phyloP scores from a whole-genome alignment of 2,888 invertebrate species.

The Plagiodera versicolora region DNA sequence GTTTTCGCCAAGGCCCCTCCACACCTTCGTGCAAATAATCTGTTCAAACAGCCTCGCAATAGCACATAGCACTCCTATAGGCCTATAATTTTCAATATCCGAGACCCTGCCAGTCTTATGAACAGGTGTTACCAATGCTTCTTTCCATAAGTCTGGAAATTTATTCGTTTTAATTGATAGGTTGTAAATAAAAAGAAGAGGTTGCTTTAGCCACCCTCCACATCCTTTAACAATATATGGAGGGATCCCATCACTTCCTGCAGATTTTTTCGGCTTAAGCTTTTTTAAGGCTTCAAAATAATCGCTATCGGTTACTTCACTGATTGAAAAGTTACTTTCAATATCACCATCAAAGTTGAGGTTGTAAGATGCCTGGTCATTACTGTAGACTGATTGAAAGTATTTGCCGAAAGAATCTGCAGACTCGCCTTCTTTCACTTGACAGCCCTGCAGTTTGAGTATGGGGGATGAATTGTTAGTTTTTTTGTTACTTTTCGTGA shows the following conservation, averaged over 20 bases:
- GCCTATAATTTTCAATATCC: too few species aligned
- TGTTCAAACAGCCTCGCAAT: too few species aligned
- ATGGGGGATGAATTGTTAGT: neutral
- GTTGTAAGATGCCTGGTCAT: too few species aligned
- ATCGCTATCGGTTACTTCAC: neutral
- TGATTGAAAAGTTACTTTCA: conserved; percentile 1
- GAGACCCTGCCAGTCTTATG: too few species aligned
- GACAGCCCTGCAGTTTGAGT: neutral
- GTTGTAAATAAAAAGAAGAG: neutral
- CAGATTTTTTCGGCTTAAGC: neutral
- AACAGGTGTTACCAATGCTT: too few species aligned
- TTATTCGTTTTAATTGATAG: neutral
- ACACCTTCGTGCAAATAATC: too few species aligned
- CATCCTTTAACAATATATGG: conserved; percentile 4
- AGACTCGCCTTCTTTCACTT: conserved; percentile 2
- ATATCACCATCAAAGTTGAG: neutral
- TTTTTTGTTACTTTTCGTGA: neutral
- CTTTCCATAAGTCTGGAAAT: neutral
- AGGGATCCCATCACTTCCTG: neutral
- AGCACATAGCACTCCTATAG: too few species aligned
- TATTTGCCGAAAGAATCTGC: conserved; percentile 5
- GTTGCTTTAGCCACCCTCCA: neutral
- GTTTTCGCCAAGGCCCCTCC: too few species aligned
- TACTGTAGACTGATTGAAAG: neutral
- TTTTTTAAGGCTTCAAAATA: neutral